Conservation (phyloP, 1,140 invertebrate genomes). For the Drosophila miranda region DNA sequence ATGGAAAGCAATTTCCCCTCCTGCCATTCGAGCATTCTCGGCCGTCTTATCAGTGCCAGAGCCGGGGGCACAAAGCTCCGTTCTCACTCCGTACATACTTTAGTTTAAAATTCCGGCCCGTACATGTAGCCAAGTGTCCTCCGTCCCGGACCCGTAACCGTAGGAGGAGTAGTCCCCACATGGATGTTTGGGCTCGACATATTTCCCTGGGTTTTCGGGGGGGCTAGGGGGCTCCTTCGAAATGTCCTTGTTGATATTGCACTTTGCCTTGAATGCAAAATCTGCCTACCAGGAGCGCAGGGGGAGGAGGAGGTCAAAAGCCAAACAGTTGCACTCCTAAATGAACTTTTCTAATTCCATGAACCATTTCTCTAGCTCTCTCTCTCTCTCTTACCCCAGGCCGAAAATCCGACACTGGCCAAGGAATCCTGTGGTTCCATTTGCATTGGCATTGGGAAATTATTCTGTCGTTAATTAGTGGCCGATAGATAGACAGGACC, state of each 20-base stretch:
- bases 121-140: conserved; percentile 24
- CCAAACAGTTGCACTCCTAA: conserved; percentile 73
- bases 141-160: neutral
- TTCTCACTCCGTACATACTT: conserved; percentile 20
- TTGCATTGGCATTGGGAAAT: conserved; percentile 60
- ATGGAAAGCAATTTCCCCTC: conserved; percentile 29
- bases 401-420: conserved; percentile 4
- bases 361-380: neutral
- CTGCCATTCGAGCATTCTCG: conserved; percentile 40
- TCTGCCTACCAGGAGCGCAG: conserved; percentile 38
- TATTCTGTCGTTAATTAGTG: conserved; percentile 80
- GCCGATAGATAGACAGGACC: conserved; percentile 41
- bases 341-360: conserved; percentile 74
- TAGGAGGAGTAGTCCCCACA: neutral
- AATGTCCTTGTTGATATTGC: conserved; percentile 70
- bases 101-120: conserved; percentile 39
- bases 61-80: conserved; percentile 26
- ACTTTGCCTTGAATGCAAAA: conserved; percentile 77
- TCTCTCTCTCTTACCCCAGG: neutral
- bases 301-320: conserved; percentile 50
- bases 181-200: conserved; percentile 42
- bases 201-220: conserved; percentile 37
- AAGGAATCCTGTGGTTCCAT: conserved; percentile 42
- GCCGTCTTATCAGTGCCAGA: conserved; percentile 66
- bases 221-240: neutral